Evolutionary conservation across 2,888 invertebrate species (phyloP).

Genomic region (Apodemia duryi): DNA sequence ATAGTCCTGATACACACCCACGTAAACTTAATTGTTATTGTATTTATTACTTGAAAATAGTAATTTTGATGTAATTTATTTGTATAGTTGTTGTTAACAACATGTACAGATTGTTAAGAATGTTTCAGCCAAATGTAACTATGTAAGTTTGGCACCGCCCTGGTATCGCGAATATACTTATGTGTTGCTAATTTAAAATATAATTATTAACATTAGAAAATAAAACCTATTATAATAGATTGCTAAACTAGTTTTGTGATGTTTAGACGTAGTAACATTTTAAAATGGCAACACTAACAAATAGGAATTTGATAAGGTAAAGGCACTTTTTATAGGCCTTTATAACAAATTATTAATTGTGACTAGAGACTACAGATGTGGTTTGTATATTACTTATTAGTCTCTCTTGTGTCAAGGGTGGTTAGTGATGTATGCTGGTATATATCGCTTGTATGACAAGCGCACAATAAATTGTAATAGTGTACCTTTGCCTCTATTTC

Average conservation of each 20-base stretch:
- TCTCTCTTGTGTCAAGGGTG: conserved; percentile 16
- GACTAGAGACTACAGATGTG: background rate
- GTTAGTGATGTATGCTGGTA: conserved; percentile 36
- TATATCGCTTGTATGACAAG: conserved; percentile 74
- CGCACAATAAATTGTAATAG: conserved; percentile 43
- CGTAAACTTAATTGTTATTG: conserved; percentile 55
- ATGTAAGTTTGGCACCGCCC: conserved; percentile 1
- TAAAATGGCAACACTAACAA: conserved; percentile 1
- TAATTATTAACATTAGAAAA: background rate
- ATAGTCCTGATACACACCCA: background rate
- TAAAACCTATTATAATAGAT: background rate
- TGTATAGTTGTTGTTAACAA: conserved; percentile 49
- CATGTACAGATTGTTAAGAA: conserved; percentile 41
- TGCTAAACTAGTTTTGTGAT: conserved; percentile 15
- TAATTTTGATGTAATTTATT: conserved; percentile 72
- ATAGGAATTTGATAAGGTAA: background rate
- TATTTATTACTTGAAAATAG: conserved; percentile 70
- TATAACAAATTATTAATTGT: background rate
- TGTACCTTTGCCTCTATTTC: conserved; percentile 1
- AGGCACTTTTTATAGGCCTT: background rate
- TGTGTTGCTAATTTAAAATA: conserved; percentile 6
- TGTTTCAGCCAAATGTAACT: conserved; percentile 9
- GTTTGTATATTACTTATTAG: conserved; percentile 1
- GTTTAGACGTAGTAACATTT: conserved; percentile 12
- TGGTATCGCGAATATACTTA: background rate